Evolutionary conservation across 2,113 vertebrate genomes (phyloP), one percentile per base, ranked within the genome.

Genomic region (Aptenodytes forsteri): DNA sequence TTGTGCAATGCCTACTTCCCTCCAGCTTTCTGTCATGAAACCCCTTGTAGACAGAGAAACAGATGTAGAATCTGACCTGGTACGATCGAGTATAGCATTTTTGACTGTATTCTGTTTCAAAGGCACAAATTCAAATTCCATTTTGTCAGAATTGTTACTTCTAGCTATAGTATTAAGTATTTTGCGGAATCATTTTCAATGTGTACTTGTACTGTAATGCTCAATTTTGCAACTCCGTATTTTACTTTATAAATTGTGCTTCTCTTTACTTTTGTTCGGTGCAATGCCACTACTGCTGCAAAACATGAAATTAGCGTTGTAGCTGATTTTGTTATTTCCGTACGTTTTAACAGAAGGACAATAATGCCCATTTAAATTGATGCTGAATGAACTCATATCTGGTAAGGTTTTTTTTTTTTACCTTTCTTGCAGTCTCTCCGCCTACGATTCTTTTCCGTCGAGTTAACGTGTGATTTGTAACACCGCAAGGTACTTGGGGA

Each of bases 381-480:
- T 80, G 64, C 23, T 58, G 71, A 92, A 62, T 17, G 7, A 93
- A 61, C 12, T 46, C 8, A 11, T 38, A 42, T 56, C n/a, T 46
- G 52, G 13, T 78, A 70, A 93, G 34, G 13, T 14, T 1, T 11
- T 47, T 36, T 36, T 36, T 26, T 90, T 67, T 98, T 98, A 99
- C 99, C 98, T 94, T 66, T 38, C 6, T 11, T 78, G 98, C 98
- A 36, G 10, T 56, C 30, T 66, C 6, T 83, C 99, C 99, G 71
- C 99, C 99, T 22, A 99, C 0, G 8, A 99, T 98, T 91, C 99
- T 98, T 81, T 98, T 99, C 89, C 75, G 94, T 67, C 98, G 98
- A 59, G 17, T 71, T 38, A 66, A 58, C 3, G 3, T 26, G 34
- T 58, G 69, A 67, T 97, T 96, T 83, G 52, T 78, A 71, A 98